phyloP scores from a whole-genome alignment of 2,797 vertebrate genomes.

The Halcyon chelicuti region DNA sequence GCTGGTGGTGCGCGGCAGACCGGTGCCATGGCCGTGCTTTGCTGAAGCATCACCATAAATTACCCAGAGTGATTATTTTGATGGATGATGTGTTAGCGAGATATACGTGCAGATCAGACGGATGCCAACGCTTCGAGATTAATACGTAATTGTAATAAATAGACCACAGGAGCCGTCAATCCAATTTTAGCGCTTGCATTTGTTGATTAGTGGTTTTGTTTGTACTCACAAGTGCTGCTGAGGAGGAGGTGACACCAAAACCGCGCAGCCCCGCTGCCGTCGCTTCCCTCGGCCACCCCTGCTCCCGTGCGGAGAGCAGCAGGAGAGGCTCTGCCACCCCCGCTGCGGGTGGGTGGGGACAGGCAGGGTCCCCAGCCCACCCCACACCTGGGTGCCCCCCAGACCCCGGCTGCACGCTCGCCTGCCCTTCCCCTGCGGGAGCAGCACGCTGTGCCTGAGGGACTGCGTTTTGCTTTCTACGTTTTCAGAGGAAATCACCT shows the following conservation, averaged over 20 bases:
- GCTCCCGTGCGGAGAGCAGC: background rate
- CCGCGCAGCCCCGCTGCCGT: accelerated
- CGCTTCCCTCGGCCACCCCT: background rate
- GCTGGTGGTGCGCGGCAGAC: accelerated
- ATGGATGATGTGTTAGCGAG: background rate
- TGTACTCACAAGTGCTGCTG: background rate
- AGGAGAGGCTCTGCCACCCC: background rate
- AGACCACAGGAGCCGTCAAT: background rate
- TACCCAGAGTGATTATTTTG: background rate
- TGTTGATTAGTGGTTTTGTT: background rate
- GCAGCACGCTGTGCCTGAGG: background rate
- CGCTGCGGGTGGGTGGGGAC: background rate
- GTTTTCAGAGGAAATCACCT: background rate
- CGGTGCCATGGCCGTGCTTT: background rate
- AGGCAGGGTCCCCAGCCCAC: background rate
- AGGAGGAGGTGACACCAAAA: background rate
- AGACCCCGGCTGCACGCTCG: accelerated
- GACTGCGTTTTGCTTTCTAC: accelerated
- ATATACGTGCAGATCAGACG: accelerated
- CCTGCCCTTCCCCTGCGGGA: background rate
- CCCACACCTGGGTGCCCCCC: background rate
- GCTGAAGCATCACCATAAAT: background rate
- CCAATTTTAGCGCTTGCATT: background rate
- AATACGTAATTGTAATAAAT: background rate
- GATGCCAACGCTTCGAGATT: background rate